A percentile compares a stretch with the other conserved stretches of the same genome.
Evolutionary conservation across 2,113 vertebrate species (phyloP).

Genomic region (Bubo scandiacus): DNA sequence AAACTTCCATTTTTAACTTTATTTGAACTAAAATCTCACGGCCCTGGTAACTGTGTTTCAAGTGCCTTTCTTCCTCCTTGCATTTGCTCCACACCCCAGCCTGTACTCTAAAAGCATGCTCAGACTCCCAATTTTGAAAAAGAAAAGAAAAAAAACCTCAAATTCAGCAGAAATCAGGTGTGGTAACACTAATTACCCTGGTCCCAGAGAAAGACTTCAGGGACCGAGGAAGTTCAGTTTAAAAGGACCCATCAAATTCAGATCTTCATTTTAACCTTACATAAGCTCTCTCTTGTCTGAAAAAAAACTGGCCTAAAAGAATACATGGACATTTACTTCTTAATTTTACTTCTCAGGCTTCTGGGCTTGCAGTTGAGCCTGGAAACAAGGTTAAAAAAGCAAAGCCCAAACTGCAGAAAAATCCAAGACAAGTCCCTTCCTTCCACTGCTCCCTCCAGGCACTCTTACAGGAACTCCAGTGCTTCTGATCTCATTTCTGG

Average conservation of each 20-base stretch:
- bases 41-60: background rate
- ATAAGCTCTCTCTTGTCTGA: background rate
- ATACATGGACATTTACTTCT: background rate
- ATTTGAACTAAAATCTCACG: conserved; percentile 23
- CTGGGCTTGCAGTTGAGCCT: background rate
- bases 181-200: background rate
- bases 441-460: background rate
- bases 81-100: background rate
- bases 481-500: background rate
- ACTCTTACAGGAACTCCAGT: background rate
- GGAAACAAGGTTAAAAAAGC: background rate
- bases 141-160: background rate
- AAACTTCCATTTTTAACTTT: conserved; percentile 27
- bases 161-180: background rate
- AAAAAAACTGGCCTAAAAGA: background rate
- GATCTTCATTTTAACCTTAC: background rate
- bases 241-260: background rate
- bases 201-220: background rate
- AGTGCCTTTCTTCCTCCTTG: background rate
- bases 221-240: background rate
- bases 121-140: background rate
- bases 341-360: background rate
- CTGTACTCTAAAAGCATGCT: background rate
- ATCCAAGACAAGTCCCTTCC: background rate
- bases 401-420: background rate